Evolutionary conservation across 2,113 vertebrate genomes (phyloP).

Genomic region (Choloepus hoffmanni): DNA sequence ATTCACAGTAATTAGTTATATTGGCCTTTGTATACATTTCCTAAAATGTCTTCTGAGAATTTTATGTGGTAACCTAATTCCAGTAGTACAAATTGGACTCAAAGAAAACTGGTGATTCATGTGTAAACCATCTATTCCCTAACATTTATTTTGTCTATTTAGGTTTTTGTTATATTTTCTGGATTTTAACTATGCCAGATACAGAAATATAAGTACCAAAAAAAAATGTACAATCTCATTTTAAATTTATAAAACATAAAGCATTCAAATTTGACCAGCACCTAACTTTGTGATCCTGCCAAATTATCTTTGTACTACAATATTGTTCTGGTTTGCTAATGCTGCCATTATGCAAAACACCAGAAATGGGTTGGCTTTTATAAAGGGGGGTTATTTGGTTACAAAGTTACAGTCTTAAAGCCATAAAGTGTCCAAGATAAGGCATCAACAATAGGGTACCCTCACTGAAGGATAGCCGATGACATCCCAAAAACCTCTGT

Average conservation of each 20-base stretch:
- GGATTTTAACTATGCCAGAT: slow-evolving; percentile 20
- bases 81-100: neutral
- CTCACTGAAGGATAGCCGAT: too few species aligned
- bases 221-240: neutral
- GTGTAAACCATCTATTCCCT: neutral
- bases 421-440: too few species aligned
- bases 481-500: too few species aligned
- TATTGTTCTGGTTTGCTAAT: neutral
- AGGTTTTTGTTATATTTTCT: slow-evolving; percentile 23
- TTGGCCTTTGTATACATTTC: slow-evolving; percentile 8
- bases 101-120: neutral
- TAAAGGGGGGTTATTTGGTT: too few species aligned
- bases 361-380: too few species aligned
- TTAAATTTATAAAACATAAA: slow-evolving; percentile 55
- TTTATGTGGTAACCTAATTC: neutral
- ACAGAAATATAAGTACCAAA: neutral
- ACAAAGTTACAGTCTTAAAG: too few species aligned
- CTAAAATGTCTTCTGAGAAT: slow-evolving; percentile 11
- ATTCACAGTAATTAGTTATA: neutral
- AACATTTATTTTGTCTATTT: neutral
- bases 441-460: too few species aligned
- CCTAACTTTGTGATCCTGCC: neutral
- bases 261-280: slow-evolving; percentile 1
- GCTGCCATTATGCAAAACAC: too few species aligned
- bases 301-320: neutral